phyloP scores from a whole-genome alignment of 2,797 vertebrate species.

The Cyprinella venusta region DNA sequence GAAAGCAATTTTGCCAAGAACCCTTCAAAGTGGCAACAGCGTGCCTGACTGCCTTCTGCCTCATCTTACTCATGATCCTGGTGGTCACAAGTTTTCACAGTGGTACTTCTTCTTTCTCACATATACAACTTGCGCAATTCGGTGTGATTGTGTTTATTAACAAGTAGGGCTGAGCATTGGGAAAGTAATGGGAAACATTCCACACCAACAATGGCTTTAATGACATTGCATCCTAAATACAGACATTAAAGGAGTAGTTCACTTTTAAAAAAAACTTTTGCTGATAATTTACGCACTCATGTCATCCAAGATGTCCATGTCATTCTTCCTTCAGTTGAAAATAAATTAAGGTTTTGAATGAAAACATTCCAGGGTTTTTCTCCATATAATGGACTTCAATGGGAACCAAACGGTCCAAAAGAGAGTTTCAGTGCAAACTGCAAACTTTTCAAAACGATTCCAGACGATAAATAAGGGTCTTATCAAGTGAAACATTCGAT shows the following conservation, averaged over 20 bases:
- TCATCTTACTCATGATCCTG: conserved; percentile 45
- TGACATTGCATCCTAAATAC: neutral
- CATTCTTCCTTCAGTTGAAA: no score
- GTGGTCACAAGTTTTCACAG: conserved; percentile 20
- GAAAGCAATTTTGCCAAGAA: neutral
- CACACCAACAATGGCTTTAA: neutral
- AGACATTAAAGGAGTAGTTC: neutral
- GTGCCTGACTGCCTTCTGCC: conserved; percentile 41
- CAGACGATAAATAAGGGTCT: no score
- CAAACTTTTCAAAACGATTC: no score
- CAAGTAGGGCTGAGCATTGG: neutral
- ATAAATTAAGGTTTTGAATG: no score
- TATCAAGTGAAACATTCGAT: no score
- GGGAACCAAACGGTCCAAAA: no score
- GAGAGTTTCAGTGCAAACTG: no score
- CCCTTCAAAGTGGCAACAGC: conserved; percentile 45
- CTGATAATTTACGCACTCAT: no score
- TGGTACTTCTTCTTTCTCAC: conserved; percentile 1
- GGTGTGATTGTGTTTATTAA: neutral
- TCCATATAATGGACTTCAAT: no score
- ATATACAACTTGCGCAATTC: neutral
- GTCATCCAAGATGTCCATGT: no score
- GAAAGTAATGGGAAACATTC: neutral
- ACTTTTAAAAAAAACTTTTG: no score
- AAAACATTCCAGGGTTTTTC: no score